These are phyloP conservation scores for Drosophila virilis DNA, from an alignment of 1,140 invertebrate species.

Conservation along the genomic window DNA sequence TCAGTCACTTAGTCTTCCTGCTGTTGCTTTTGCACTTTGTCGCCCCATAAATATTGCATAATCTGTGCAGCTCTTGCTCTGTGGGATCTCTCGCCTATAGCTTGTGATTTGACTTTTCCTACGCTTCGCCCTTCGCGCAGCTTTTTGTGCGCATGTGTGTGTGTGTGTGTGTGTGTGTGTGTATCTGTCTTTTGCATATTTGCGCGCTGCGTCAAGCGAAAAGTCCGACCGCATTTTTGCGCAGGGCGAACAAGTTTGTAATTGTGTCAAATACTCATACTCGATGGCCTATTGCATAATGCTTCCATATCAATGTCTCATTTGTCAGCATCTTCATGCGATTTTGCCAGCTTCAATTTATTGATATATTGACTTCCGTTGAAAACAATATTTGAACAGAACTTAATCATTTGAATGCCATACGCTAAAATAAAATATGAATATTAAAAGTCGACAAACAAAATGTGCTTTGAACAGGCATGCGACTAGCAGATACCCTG, in stretches of 20 bases:
- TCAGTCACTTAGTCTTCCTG: constrained; percentile 18
- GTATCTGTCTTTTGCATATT: constrained; percentile 64
- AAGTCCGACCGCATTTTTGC: constrained; percentile 71
- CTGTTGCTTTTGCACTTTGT: constrained; percentile 57
- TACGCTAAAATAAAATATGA: not conserved
- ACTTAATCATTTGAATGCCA: constrained; percentile 20
- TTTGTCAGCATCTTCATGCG: constrained; percentile 37
- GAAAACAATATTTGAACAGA: not conserved
- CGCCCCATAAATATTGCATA: constrained; percentile 69
- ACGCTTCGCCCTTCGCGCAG: constrained; percentile 59
- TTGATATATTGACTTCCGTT: not conserved
- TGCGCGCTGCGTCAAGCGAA: constrained; percentile 50
- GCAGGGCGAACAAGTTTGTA: constrained; percentile 77
- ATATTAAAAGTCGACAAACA: not conserved
- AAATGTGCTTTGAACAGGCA: not conserved
- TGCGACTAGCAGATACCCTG: not conserved
- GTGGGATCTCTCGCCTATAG: constrained; percentile 19
- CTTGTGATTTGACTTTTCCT: constrained; percentile 66
- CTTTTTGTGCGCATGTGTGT: constrained; percentile 23
- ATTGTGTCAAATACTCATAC: constrained; percentile 70
- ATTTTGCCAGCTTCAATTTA: not conserved
- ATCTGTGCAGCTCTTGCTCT: constrained; percentile 24
- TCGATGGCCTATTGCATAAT: constrained; percentile 62
- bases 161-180: constrained; percentile 16
- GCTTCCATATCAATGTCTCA: constrained; percentile 25